Conservation (phyloP, 2,113 vertebrate genomes). For the Grus americana region DNA sequence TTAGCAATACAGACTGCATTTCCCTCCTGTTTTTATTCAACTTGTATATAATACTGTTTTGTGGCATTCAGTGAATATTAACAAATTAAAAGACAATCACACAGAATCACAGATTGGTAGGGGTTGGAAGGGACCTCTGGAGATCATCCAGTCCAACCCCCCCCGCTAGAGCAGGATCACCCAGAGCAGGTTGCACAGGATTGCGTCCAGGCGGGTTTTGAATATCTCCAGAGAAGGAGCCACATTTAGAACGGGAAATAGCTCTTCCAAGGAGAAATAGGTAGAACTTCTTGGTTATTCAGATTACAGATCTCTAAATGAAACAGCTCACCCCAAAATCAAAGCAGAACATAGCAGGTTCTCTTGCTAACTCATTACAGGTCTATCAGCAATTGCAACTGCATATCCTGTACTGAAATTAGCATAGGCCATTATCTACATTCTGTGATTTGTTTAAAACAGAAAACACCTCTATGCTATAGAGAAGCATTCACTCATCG, state of each 20-base stretch:
- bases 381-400: not conserved
- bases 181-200: too few species aligned
- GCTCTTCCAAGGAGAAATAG: not conserved
- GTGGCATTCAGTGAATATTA: not conserved
- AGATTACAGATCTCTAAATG: not conserved
- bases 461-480: slow-evolving; percentile 39
- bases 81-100: not conserved
- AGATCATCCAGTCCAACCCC: too few species aligned
- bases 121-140: too few species aligned
- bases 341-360: not conserved
- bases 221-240: not conserved
- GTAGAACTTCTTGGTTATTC: not conserved
- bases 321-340: not conserved
- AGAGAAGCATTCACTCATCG: slow-evolving; percentile 26
- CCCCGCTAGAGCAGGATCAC: too few species aligned
- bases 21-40: not conserved
- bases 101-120: too few species aligned
- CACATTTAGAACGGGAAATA: not conserved
- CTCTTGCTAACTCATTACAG: not conserved
- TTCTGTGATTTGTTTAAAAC: not conserved
- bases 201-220: too few species aligned
- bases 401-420: slow-evolving; percentile 8
- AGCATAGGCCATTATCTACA: slow-evolving; percentile 24
- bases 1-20: not conserved
- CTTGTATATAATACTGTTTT: not conserved